Evolutionary conservation across 2,888 invertebrate genomes (phyloP).

Genomic region (Axea sp.): DNA sequence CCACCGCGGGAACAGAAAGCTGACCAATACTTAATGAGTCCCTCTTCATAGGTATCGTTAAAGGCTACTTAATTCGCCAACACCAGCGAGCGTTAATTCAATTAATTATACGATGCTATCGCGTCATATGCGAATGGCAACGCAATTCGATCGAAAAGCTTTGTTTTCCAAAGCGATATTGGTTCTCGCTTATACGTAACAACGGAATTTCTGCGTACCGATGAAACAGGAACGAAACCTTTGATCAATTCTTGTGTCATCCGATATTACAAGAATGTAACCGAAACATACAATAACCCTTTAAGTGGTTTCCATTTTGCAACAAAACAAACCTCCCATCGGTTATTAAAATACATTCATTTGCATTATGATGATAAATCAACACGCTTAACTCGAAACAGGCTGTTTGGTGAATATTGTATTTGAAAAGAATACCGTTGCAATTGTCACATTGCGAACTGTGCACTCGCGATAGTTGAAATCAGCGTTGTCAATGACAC

Average conservation of each 20-base stretch:
- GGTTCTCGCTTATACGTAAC: conserved; percentile 33
- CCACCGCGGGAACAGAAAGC: conserved; percentile 47
- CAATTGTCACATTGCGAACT: too few species aligned
- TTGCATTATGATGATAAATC: too few species aligned
- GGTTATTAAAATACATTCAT: too few species aligned
- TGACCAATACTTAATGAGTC: conserved; percentile 62
- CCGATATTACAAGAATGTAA: conserved; percentile 25
- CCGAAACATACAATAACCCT: conserved; percentile 13
- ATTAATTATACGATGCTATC: conserved; percentile 59
- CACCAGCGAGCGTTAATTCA: conserved; percentile 46
- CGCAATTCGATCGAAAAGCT: conserved; percentile 34
- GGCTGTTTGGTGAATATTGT: too few species aligned
- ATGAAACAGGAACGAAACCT: conserved; percentile 38
- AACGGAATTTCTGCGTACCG: conserved; percentile 24
- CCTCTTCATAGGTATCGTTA: conserved; percentile 52
- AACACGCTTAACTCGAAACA: too few species aligned
- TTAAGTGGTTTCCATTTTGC: too few species aligned
- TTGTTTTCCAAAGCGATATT: conserved; percentile 42
- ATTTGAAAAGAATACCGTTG: too few species aligned
- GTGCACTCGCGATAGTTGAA: too few species aligned
- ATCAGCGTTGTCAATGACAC: too few species aligned
- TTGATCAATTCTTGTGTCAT: conserved; percentile 40
- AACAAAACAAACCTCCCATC: too few species aligned
- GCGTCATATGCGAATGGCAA: conserved; percentile 31
- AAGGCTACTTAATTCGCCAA: conserved; percentile 57